phyloP scores from a whole-genome alignment of 2,113 vertebrate genomes.

The Aegithalos caudatus region DNA sequence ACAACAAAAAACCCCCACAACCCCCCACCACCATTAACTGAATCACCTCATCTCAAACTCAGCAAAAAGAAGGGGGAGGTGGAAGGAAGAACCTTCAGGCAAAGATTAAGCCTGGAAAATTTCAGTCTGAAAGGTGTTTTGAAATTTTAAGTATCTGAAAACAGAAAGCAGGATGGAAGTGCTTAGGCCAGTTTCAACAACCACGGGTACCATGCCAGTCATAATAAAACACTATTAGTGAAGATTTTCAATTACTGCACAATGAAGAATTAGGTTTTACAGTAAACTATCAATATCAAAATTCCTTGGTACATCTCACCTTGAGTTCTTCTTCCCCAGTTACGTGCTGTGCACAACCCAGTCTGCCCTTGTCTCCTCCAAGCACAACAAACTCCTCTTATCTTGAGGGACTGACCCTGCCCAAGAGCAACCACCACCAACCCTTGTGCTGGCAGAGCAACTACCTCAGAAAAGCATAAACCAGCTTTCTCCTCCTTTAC shows the following conservation, averaged over 20 bases:
- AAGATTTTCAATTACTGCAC: background rate
- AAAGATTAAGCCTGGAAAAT: slow-evolving; percentile 60
- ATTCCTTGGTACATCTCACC: background rate
- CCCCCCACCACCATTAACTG: background rate
- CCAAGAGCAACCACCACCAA: background rate
- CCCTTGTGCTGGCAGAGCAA: background rate
- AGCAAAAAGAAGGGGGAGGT: slow-evolving; percentile 32
- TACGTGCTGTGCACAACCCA: background rate
- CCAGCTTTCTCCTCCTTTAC: background rate
- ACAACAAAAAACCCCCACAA: background rate
- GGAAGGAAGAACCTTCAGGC: slow-evolving; percentile 46
- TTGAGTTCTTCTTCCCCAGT: background rate
- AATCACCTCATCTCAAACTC: slow-evolving; percentile 46
- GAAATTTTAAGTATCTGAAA: slow-evolving; percentile 47
- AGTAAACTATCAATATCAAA: background rate
- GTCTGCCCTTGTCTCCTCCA: background rate
- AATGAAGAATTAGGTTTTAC: background rate
- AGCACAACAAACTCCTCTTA: background rate
- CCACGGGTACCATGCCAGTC: background rate
- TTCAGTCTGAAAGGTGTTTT: slow-evolving; percentile 48
- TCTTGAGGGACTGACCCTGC: background rate
- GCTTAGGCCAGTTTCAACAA: background rate
- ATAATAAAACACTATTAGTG: background rate
- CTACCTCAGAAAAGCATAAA: background rate
- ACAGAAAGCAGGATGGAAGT: slow-evolving; percentile 42